Evolutionary conservation across 2,888 invertebrate species (phyloP).

Genomic region (Elysia crispata): DNA sequence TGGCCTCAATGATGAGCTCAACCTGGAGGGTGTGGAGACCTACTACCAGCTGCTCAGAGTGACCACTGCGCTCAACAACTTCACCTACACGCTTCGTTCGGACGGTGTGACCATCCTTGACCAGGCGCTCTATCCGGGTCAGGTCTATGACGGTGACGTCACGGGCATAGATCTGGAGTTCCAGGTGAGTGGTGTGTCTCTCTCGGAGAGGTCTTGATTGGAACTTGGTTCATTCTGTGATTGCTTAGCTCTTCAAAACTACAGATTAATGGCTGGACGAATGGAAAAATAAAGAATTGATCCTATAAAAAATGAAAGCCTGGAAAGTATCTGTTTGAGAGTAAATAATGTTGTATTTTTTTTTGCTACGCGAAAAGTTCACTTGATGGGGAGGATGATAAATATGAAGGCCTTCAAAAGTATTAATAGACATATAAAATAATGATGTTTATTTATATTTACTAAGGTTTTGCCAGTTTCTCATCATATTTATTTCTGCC

Average conservation of each 20-base stretch:
- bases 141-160: constrained; percentile 59
- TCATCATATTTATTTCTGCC: neutral
- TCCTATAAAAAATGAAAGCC: no score
- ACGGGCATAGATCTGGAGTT: constrained; percentile 35
- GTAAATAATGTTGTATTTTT: no score
- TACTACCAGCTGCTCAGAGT: constrained; percentile 62
- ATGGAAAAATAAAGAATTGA: neutral
- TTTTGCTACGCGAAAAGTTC: no score
- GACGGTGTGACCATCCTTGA: constrained; percentile 63
- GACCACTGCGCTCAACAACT: constrained; percentile 60
- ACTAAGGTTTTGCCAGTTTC: neutral
- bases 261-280: neutral
- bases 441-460: no score
- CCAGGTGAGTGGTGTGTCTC: neutral
- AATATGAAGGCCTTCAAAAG: no score
- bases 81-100: constrained; percentile 59
- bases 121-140: constrained; percentile 64
- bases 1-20: constrained; percentile 62
- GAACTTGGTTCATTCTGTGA: neutral
- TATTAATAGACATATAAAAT: no score
- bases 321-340: no score
- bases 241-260: neutral
- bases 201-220: no score
- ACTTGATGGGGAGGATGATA: no score
- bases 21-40: constrained; percentile 58